Percentiles rank a stretch among this genome's conserved stretches.
Evolutionary conservation across 2,888 invertebrate species (phyloP).

Genomic region (Zygothrica quintamaculata): DNA sequence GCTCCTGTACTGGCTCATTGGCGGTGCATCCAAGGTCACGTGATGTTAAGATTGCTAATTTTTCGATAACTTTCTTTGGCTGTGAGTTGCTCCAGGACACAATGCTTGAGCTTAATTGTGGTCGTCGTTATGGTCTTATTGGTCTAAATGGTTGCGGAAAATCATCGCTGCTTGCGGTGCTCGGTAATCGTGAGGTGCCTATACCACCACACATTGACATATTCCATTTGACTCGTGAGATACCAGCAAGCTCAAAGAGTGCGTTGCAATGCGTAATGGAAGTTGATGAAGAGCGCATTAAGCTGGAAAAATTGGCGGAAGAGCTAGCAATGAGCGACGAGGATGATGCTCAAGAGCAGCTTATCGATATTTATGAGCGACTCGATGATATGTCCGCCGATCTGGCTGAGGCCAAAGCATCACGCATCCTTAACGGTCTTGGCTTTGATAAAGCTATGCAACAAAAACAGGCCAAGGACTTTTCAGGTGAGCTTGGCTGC

Average conservation of each 20-base stretch:
- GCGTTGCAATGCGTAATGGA: slow-evolving; percentile 99
- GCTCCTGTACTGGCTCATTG: slow-evolving; percentile 97
- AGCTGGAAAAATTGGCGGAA: slow-evolving; percentile 96
- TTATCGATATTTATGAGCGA: slow-evolving; percentile 99
- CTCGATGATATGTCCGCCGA: slow-evolving; percentile 98
- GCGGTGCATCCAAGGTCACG: slow-evolving; percentile 98
- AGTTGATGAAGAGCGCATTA: slow-evolving; percentile 96
- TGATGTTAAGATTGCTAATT: slow-evolving; percentile 97
- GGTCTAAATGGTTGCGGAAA: slow-evolving; percentile 99
- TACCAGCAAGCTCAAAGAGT: slow-evolving; percentile 98
- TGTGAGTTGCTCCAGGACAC: slow-evolving; percentile 98
- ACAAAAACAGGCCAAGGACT: slow-evolving; percentile 92
- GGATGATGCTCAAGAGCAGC: slow-evolving; percentile 96
- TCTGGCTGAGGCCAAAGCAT: slow-evolving; percentile 97
- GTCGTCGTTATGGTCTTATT: slow-evolving; percentile 97
- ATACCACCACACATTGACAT: slow-evolving; percentile 99
- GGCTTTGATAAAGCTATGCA: slow-evolving; percentile 97
- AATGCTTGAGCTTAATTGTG: slow-evolving; percentile 97
- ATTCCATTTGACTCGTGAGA: slow-evolving; percentile 98
- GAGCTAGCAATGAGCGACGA: slow-evolving; percentile 93
- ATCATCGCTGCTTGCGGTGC: slow-evolving; percentile 95
- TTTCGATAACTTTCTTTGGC: slow-evolving; percentile 99
- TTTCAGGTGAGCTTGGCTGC: slow-evolving; percentile 85
- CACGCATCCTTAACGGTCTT: slow-evolving; percentile 97
- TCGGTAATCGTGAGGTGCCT: slow-evolving; percentile 97